A percentile compares a stretch with the other conserved stretches of the same genome.
phyloP scores from a whole-genome alignment of 2,113 vertebrate genomes.

The Neotragus pygmaeus region DNA sequence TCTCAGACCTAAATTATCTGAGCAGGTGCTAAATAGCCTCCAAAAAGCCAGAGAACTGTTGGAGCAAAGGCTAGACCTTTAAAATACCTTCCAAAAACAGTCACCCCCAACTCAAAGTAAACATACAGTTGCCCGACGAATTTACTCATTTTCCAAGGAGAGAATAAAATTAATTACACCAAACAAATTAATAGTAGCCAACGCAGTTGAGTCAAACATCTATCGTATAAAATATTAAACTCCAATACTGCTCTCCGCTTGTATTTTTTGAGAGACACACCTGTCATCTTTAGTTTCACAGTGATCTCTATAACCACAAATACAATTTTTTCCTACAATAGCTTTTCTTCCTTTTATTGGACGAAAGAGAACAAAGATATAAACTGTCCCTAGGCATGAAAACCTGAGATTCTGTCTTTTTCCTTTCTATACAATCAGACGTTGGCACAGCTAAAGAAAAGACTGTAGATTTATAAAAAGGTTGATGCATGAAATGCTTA shows the following conservation, averaged over 20 bases:
- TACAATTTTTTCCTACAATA: neutral
- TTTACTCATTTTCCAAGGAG: neutral
- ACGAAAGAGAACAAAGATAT: conserved; percentile 17
- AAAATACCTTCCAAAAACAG: neutral
- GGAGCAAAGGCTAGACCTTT: neutral
- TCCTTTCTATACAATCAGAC: neutral
- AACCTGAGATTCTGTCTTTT: neutral
- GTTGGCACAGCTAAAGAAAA: neutral
- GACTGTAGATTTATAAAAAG: neutral
- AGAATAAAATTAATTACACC: neutral
- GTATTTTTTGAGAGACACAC: neutral
- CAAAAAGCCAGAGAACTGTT: neutral
- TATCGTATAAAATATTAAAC: neutral
- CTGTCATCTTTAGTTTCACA: neutral
- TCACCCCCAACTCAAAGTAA: neutral
- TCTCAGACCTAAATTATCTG: neutral
- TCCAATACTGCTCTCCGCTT: neutral
- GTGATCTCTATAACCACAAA: neutral
- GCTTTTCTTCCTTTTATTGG: neutral
- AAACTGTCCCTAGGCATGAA: neutral
- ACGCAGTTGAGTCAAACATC: neutral
- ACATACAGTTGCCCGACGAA: neutral
- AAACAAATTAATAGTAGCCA: neutral
- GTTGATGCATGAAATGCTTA: neutral
- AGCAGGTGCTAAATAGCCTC: neutral